Evolutionary conservation across 2,797 vertebrate species (phyloP).

Genomic region (Phoeniculus purpureus): DNA sequence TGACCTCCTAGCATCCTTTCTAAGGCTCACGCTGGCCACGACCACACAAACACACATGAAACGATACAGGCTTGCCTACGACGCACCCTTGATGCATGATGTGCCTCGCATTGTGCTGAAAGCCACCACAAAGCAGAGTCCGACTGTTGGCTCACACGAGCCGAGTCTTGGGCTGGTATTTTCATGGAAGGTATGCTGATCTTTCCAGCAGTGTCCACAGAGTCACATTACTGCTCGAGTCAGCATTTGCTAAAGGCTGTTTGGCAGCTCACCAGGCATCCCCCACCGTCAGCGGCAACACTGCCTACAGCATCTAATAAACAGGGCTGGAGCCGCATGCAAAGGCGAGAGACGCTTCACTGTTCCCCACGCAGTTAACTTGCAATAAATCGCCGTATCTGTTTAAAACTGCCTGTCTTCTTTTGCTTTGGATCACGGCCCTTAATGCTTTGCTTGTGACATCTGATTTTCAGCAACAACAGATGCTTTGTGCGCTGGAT

Average conservation of each 20-base stretch:
- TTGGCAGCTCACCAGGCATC: conserved; percentile 52
- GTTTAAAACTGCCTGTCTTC: background rate
- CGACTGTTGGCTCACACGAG: background rate
- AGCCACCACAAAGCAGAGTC: background rate
- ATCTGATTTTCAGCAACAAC: conserved; percentile 3
- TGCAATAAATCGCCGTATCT: background rate
- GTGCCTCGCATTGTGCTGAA: background rate
- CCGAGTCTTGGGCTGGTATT: conserved; percentile 52
- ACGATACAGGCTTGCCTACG: background rate
- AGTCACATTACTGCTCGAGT: conserved; percentile 62
- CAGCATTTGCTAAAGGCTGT: conserved; percentile 59
- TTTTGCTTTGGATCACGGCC: background rate
- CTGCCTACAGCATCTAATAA: conserved; percentile 28
- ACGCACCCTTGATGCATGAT: background rate
- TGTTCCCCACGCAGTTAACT: background rate
- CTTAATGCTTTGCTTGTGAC: background rate
- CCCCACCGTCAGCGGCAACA: conserved; percentile 12
- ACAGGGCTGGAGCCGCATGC: background rate
- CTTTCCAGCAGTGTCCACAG: conserved; percentile 67
- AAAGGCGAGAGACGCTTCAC: background rate
- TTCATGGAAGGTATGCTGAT: conserved; percentile 59
- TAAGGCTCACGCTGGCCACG: background rate
- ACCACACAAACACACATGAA: background rate
- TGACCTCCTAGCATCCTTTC: background rate
- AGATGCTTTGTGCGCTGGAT: background rate